Evolutionary conservation across 2,113 vertebrate genomes (phyloP).

Genomic region (Ahaetulla prasina): DNA sequence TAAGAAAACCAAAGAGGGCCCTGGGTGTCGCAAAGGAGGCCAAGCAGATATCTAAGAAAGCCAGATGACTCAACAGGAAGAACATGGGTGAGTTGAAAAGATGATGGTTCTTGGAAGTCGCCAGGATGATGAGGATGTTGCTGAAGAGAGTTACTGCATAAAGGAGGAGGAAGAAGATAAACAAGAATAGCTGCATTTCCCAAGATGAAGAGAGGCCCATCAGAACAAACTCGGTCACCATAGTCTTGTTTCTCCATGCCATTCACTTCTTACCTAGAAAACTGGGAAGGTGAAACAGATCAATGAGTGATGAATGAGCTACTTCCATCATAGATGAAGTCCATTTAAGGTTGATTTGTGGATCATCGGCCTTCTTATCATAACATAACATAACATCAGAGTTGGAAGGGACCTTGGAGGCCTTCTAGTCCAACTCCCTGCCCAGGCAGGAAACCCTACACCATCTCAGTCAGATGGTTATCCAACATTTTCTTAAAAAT

Average conservation of each 20-base stretch:
- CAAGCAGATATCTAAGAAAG: slow-evolving; percentile 52
- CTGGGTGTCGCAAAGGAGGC: slow-evolving; percentile 44
- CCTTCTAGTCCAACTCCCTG: too few species aligned
- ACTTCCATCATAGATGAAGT: neutral
- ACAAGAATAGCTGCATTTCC: slow-evolving; percentile 27
- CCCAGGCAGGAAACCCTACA: too few species aligned
- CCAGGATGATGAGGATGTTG: slow-evolving; percentile 40
- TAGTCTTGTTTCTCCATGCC: slow-evolving; percentile 32
- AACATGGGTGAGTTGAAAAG: slow-evolving; percentile 44
- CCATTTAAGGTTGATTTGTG: neutral
- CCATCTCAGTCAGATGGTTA: too few species aligned
- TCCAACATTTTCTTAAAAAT: too few species aligned
- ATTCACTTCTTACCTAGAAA: slow-evolving; percentile 19
- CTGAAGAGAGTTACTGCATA: slow-evolving; percentile 34
- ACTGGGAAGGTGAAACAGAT: neutral
- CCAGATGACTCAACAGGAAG: slow-evolving; percentile 54
- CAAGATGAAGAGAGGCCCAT: slow-evolving; percentile 41
- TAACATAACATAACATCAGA: too few species aligned
- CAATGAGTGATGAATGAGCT: neutral
- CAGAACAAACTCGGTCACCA: slow-evolving; percentile 47
- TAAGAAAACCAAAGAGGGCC: slow-evolving; percentile 23
- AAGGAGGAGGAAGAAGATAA: slow-evolving; percentile 39
- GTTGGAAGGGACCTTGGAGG: too few species aligned
- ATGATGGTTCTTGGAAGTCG: slow-evolving; percentile 15
- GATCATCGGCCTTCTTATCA: neutral